Evolutionary conservation across 2,797 vertebrate genomes (phyloP).

Genomic region (Chromis chromis): DNA sequence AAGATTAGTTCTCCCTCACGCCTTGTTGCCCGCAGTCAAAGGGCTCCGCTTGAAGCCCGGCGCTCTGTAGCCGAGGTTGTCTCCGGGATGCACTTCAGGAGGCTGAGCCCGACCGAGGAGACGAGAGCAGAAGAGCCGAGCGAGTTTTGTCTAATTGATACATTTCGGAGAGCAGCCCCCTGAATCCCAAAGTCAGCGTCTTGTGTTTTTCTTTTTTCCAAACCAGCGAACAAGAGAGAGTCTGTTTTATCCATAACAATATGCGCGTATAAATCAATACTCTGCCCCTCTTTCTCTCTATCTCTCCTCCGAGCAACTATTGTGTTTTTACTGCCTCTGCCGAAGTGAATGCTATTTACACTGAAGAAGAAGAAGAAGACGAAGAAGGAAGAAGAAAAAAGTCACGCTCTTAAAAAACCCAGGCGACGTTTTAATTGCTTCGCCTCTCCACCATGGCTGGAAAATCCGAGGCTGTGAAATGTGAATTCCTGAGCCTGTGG

Average conservation of each 20-base stretch:
- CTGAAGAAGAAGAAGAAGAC: slow-evolving; percentile 62
- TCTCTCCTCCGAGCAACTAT: slow-evolving; percentile 68
- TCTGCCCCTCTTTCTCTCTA: slow-evolving; percentile 53
- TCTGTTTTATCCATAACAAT: slow-evolving; percentile 77
- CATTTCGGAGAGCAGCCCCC: slow-evolving; percentile 56
- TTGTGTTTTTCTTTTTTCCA: slow-evolving; percentile 24
- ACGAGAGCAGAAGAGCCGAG: slow-evolving; percentile 43
- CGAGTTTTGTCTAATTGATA: slow-evolving; percentile 66
- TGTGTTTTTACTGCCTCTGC: slow-evolving; percentile 80
- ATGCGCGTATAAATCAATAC: slow-evolving; percentile 81
- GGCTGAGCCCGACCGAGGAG: slow-evolving; percentile 48
- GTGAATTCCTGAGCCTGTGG: slow-evolving; percentile 82
- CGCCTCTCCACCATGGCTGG: slow-evolving; percentile 73
- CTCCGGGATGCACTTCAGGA: slow-evolving; percentile 86
- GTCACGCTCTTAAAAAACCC: slow-evolving; percentile 71
- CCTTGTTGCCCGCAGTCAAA: slow-evolving; percentile 95
- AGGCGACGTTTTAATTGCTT: slow-evolving; percentile 84
- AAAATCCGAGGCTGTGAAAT: slow-evolving; percentile 79
- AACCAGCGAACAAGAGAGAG: slow-evolving; percentile 66
- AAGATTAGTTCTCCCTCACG: slow-evolving; percentile 98
- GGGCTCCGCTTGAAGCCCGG: slow-evolving; percentile 90
- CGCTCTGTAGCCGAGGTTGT: slow-evolving; percentile 86
- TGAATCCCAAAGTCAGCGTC: slow-evolving; percentile 61
- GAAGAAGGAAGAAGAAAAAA: slow-evolving; percentile 15
- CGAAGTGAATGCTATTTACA: slow-evolving; percentile 78